phyloP scores from a whole-genome alignment of 2,797 vertebrate genomes.

The Chiloscyllium punctatum region DNA sequence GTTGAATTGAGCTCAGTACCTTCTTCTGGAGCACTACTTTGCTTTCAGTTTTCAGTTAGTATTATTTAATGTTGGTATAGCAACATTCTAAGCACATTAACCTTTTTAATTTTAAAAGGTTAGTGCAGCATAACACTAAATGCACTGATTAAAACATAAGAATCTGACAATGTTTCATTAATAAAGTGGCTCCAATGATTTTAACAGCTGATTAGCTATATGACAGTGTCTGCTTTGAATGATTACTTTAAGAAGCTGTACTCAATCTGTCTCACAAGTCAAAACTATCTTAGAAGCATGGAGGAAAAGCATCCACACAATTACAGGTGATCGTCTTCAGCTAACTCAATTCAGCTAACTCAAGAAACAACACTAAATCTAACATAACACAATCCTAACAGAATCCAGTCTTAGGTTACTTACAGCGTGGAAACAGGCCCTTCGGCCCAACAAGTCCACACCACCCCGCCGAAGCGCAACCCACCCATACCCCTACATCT shows the following conservation, averaged over 20 bases:
- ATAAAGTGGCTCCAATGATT: neutral
- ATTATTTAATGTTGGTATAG: slow-evolving; percentile 42
- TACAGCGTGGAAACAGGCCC: too few relatives aligned
- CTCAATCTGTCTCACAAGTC: neutral
- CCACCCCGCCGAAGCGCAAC: too few relatives aligned
- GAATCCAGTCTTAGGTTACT: neutral
- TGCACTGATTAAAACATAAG: slow-evolving; percentile 41
- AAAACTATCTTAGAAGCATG: neutral
- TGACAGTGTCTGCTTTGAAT: neutral
- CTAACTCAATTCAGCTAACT: neutral
- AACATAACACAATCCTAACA: neutral
- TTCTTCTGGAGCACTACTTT: neutral
- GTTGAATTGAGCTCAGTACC: neutral
- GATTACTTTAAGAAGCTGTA: neutral
- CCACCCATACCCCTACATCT: too few relatives aligned
- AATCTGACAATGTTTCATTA: neutral
- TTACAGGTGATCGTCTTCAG: neutral
- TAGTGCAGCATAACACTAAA: slow-evolving; percentile 41
- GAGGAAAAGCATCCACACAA: neutral
- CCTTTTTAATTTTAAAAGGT: slow-evolving; percentile 39
- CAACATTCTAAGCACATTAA: slow-evolving; percentile 45
- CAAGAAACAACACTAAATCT: neutral
- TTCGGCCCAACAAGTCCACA: too few relatives aligned
- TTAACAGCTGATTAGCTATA: neutral
- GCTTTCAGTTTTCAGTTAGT: neutral